Evolutionary conservation across 1,140 invertebrate genomes (phyloP), one percentile per base, ranked within the genome.

Genomic region (Temnothorax longispinosus): DNA sequence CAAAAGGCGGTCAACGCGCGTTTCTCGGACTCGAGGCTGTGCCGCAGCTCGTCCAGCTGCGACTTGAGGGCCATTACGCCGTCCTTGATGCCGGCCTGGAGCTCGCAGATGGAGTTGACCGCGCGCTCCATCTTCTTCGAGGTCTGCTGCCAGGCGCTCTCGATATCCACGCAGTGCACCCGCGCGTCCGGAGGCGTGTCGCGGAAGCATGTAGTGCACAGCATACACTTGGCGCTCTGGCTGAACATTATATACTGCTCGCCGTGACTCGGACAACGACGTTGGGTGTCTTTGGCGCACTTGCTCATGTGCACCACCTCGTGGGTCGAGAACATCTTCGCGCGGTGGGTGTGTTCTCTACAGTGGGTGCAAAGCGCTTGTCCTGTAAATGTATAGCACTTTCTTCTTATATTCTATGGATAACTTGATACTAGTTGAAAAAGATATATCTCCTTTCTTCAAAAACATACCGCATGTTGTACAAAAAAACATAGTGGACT

Each of bases 211-310:
- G 96, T 97, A 11, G 97, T 97, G 89, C 97, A 97, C 2, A 97
- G 93, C 97, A 97, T 97, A 44, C 95, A 96, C 87, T 97, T 96
- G 86, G 96, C 96, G 58, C 96, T 96, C 54, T 96, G 96, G 7
- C 96, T 97, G 92, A 96, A 97, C 97, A 97, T 97, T 88, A 97
- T 97, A 93, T 96, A 97, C 80, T 97, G 96, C 93, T 97, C 97
- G 15, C 97, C 96, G 91, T 97, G 97, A 62, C 95, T 95, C 2
- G 96, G 93, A 93, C 97, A 97, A 94, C 97, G 95, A 88, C 96
- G 95, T 93, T 97, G 96, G 15, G 96, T 96, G 89, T 97, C 97
- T 89, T 97, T 97, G 3, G 96, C 94, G 89, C 97, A 97, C 91
- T 97, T 97, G 13, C 96, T 96, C 96, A 97, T 97, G 89, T 97